Evolutionary conservation across 2,888 invertebrate genomes (phyloP).

Genomic region (Chromoteleia sp.): DNA sequence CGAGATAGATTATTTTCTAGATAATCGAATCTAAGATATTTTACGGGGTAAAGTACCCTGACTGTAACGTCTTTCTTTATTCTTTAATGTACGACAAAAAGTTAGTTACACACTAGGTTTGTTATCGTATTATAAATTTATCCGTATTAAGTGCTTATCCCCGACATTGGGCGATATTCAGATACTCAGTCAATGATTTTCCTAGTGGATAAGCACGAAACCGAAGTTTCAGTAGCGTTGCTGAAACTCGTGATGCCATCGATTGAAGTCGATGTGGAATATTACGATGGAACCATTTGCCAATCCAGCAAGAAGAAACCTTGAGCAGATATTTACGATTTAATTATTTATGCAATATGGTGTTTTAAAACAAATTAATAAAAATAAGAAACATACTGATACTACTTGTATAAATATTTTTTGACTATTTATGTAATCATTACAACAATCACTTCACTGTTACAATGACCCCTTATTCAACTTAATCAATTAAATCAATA

Average conservation of each 20-base stretch:
- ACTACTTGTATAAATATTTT: too few species aligned
- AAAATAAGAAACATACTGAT: too few species aligned
- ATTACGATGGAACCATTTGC: slow-evolving; percentile 99
- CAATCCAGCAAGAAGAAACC: slow-evolving; percentile 98
- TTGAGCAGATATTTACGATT: slow-evolving; percentile 84
- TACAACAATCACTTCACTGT: too few species aligned
- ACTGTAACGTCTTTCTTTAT: slow-evolving; percentile 14
- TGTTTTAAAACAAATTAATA: too few species aligned
- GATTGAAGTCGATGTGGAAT: slow-evolving; percentile 99
- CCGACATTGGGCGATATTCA: neutral
- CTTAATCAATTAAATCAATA: too few species aligned
- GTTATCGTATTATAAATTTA: slow-evolving; percentile 22
- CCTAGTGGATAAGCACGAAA: slow-evolving; percentile 54
- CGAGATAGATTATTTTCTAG: neutral
- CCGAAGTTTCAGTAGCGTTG: slow-evolving; percentile 91
- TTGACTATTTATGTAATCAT: neutral
- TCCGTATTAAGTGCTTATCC: slow-evolving; percentile 50
- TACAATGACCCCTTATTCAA: too few species aligned
- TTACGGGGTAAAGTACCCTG: slow-evolving; percentile 42
- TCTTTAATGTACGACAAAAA: slow-evolving; percentile 29
- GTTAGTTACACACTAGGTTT: slow-evolving; percentile 2
- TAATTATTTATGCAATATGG: neutral
- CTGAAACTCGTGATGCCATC: slow-evolving; percentile 98
- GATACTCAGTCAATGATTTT: slow-evolving; percentile 5
- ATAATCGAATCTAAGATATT: slow-evolving; percentile 10